Evolutionary conservation across 2,888 invertebrate genomes (phyloP).

Genomic region (Exocentrus adspersus): DNA sequence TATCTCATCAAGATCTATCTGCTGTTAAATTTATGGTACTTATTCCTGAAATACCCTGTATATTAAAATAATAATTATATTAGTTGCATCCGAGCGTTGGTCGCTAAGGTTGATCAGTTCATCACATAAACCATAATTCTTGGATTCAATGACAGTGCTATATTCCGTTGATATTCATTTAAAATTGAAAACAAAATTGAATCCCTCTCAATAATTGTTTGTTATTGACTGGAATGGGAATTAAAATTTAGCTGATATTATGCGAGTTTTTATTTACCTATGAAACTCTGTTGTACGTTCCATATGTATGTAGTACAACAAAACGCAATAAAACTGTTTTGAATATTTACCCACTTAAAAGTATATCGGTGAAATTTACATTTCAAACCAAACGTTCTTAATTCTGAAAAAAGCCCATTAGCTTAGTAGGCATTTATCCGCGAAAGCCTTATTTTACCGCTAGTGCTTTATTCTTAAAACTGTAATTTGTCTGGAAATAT

Average conservation of each 20-base stretch:
- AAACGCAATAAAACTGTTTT: slow-evolving; percentile 3
- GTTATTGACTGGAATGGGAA: background rate
- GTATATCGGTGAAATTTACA: slow-evolving; percentile 26
- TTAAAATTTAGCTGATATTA: background rate
- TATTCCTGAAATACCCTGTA: no score
- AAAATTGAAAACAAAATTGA: slow-evolving; percentile 2
- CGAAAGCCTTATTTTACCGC: slow-evolving; percentile 29
- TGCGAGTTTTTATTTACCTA: slow-evolving; percentile 3
- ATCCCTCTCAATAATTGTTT: background rate
- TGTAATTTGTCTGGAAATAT: slow-evolving; percentile 47
- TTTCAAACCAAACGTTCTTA: slow-evolving; percentile 29
- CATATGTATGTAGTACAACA: slow-evolving; percentile 11
- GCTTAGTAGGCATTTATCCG: slow-evolving; percentile 29
- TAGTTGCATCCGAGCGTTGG: no score
- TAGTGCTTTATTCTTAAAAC: slow-evolving; percentile 39
- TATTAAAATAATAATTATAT: no score
- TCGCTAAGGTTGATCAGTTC: no score
- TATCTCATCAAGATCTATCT: no score
- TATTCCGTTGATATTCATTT: background rate
- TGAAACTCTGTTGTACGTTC: slow-evolving; percentile 10
- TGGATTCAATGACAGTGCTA: background rate
- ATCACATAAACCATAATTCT: no score
- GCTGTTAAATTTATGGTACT: no score
- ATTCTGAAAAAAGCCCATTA: slow-evolving; percentile 32
- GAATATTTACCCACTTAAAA: slow-evolving; percentile 2